Conservation (phyloP, 2,888 invertebrate species). For the Petrophora chlorosata region DNA sequence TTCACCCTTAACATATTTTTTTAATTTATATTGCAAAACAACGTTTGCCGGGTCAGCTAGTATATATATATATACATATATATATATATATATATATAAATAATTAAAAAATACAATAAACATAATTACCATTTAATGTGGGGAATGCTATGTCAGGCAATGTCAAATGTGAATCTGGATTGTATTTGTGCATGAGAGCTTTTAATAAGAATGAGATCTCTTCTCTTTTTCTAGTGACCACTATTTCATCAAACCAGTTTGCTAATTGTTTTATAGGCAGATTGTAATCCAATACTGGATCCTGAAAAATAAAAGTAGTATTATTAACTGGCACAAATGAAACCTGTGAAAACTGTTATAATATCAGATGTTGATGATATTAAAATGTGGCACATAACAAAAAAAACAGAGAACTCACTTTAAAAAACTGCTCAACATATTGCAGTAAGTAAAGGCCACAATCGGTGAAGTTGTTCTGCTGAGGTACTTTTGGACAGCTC, state of each 20-base stretch:
- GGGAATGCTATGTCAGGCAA: conserved; percentile 90
- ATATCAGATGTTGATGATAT: not conserved
- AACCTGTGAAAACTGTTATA: not conserved
- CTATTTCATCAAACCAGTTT: conserved; percentile 94
- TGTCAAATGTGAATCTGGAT: conserved; percentile 85
- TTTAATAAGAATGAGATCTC: conserved; percentile 92
- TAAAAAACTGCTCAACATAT: conserved; percentile 98
- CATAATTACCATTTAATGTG: conserved; percentile 87
- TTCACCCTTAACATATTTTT: too few species aligned
- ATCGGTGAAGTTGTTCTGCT: conserved; percentile 98
- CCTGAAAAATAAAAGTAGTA: conserved; percentile 78
- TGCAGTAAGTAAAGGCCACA: conserved; percentile 98
- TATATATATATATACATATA: too few species aligned
- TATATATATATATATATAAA: too few species aligned
- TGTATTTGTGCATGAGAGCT: conserved; percentile 88
- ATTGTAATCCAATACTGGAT: conserved; percentile 91
- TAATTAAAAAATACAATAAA: too few species aligned
- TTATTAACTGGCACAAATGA: not conserved
- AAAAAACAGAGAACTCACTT: conserved; percentile 73
- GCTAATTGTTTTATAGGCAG: conserved; percentile 92
- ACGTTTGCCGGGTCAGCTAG: too few species aligned
- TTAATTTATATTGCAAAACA: too few species aligned
- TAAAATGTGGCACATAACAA: not conserved
- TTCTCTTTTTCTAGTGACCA: conserved; percentile 93
- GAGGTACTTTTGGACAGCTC: conserved; percentile 95